Conservation (phyloP, 53 echinoderm and acorn worm species). For the Crossaster papposus region DNA sequence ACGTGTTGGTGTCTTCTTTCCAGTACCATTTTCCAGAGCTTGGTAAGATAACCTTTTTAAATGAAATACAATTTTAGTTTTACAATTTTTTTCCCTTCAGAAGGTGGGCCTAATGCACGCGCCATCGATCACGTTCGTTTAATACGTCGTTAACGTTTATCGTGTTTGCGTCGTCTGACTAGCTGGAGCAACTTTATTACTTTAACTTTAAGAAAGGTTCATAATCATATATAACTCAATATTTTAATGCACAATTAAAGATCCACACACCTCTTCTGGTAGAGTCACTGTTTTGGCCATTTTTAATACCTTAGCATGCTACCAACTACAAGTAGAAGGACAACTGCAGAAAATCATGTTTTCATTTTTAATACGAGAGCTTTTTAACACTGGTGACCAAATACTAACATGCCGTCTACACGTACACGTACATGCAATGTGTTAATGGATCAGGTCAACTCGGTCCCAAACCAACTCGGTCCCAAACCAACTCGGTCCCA, state of each 20-base stretch:
- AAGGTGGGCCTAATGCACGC: too few relatives aligned
- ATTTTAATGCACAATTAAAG: background rate
- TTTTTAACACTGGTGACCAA: background rate
- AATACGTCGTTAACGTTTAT: too few relatives aligned
- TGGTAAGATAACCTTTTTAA: constrained; percentile 65
- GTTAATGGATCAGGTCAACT: too few relatives aligned
- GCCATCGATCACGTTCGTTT: too few relatives aligned
- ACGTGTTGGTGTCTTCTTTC: constrained; percentile 81
- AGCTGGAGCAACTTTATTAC: too few relatives aligned
- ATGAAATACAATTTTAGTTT: background rate
- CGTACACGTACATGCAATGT: too few relatives aligned
- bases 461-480: too few relatives aligned
- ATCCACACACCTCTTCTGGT: constrained; percentile 66
- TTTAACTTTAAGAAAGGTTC: too few relatives aligned
- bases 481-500: too few relatives aligned
- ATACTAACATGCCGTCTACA: background rate
- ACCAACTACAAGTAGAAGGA: background rate
- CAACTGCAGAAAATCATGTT: background rate
- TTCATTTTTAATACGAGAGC: background rate
- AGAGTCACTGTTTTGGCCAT: constrained; percentile 66
- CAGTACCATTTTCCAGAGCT: constrained; percentile 85
- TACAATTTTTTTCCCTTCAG: too few relatives aligned
- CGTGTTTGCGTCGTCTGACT: too few relatives aligned
- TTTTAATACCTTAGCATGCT: background rate
- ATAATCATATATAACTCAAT: background rate